Base-by-base conservation (phyloP, 2,888 invertebrate genomes). In the Mythimna pallens region DNA sequence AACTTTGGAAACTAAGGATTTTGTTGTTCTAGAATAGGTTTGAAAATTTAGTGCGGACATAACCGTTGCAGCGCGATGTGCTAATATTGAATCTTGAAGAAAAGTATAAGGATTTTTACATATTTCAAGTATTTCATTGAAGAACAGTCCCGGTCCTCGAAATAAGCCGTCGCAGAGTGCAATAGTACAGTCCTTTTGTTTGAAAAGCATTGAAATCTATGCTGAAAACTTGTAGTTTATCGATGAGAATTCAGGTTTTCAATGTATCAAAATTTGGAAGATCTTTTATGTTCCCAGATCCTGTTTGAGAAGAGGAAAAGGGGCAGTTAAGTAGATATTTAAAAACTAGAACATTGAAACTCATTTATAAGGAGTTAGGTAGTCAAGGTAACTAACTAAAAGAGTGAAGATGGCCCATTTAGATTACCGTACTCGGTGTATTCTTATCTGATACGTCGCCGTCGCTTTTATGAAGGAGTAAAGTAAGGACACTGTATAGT, bases 401-500 rank as follows among this genome's bases (percentile, higher is more conserved):
- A 43, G 4, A 43, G 30, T 8, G 20, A 30, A 30, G 74, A 73
- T 73, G 40, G 9, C 22, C 17, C n/a, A 40, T 50, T 65, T 57
- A 65, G 47, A 73, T 64, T 30, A 40, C 36, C n/a, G 22, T 50
- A 12, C 14, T 34, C 25, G 14, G 6, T 25, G n/a, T 22, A 40
- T 40, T 47, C 10, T 17, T 36, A 25, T 58, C 47, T 25, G 36
- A 12, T 10, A 14, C 12, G 34, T 65, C 54, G 57, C 55, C 12
- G 34, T 65, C 54, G 57, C 55, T 55, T 55, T 65, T 25, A 5
- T 36, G n/a, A 36, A 78, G 62, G 43, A 71, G n/a, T 47, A 52
- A 70, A 62, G 76, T 36, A 50, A 47, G 22, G 12, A 65, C 14
- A n/a, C 22, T 17, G 47, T 54, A 57, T n/a, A 67, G 69, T 68